phyloP scores from a whole-genome alignment of 1,140 invertebrate species.

The Heliconius nattereri region DNA sequence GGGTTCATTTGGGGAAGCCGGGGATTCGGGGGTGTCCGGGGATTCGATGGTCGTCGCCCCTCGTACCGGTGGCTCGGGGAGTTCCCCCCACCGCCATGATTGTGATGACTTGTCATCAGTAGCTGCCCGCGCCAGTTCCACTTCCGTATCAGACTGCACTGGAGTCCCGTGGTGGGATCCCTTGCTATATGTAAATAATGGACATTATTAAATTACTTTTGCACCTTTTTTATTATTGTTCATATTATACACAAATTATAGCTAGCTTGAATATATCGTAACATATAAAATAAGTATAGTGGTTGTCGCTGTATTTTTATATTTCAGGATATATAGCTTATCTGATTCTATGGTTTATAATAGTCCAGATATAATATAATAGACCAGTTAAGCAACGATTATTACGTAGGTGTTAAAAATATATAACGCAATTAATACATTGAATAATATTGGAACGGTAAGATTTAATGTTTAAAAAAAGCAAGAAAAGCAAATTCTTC shows the following conservation, averaged over 20 bases:
- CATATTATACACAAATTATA: too few relatives aligned
- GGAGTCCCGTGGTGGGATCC: conserved; percentile 88
- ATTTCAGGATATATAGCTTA: too few relatives aligned
- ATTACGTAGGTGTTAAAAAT: background rate
- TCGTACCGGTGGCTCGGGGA: conserved; percentile 85
- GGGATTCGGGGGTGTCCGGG: conserved; percentile 47
- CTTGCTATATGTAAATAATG: conserved; percentile 45
- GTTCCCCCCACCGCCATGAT: conserved; percentile 98
- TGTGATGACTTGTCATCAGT: conserved; percentile 82
- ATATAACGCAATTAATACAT: too few relatives aligned
- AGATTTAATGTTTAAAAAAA: too few relatives aligned
- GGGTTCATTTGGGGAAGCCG: conserved; percentile 48
- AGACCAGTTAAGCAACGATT: background rate
- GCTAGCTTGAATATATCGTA: too few relatives aligned
- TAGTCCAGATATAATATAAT: too few relatives aligned
- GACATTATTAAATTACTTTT: background rate
- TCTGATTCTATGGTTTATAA: too few relatives aligned
- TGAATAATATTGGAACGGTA: too few relatives aligned
- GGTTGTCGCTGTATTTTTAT: too few relatives aligned
- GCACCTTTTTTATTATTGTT: too few relatives aligned
- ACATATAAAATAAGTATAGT: too few relatives aligned
- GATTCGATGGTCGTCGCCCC: conserved; percentile 48
- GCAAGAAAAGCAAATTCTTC: background rate
- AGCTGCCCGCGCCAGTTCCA: conserved; percentile 89
- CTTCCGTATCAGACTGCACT: conserved; percentile 96